Base-by-base conservation (phyloP, 2,888 invertebrate genomes). In the Spodoptera littoralis region DNA sequence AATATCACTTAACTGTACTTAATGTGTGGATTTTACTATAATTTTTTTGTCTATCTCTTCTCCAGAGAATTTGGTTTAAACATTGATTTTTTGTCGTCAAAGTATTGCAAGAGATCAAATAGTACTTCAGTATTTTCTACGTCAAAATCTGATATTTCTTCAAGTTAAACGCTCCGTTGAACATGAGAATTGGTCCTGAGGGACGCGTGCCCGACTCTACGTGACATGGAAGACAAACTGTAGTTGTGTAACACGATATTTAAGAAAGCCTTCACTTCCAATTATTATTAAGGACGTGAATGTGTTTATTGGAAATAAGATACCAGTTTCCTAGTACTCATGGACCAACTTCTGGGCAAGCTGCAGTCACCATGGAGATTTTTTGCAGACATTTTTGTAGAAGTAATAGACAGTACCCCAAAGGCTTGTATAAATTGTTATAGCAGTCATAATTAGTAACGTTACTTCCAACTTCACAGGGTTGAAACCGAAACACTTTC, bases 301-400 rank as follows among this genome's bases (percentile, higher is more conserved):
- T 61, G 60, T 73, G 70, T 79, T 65, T 65, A 70, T 72, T 46
- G 49, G 61, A 51, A 67, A 75, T 18, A 12, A 45, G 74, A 73
- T 69, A 70, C 53, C 18, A 61, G 12, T 43, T 18, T n/a, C 30
- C 42, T 57, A 51, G 18, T 27, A 52, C 46, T 27, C 27, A 8
- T 53, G 52, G 22, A 64, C 44, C 52, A 47, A 55, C n/a, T 59
- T 42, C 36, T 18, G 12, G 9, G 44, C 49, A n/a, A 47, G 53
- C 64, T 58, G 11, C 58, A 56, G 2, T 42, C 24, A 46, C 12
- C 42, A 45, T 47, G 51, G 13, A 60, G n/a, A 11, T 51, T 46
- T 45, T 27, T 30, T 30, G 49, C 52, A 6, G 12, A 9, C 8
- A 44, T 18, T 6, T 30, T 30, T 44, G 45, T 30, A 60, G 49